Evolutionary conservation across 2,888 invertebrate genomes (phyloP), one percentile per base, ranked within the genome.

Genomic region (Mesopsocus fuscifrons): DNA sequence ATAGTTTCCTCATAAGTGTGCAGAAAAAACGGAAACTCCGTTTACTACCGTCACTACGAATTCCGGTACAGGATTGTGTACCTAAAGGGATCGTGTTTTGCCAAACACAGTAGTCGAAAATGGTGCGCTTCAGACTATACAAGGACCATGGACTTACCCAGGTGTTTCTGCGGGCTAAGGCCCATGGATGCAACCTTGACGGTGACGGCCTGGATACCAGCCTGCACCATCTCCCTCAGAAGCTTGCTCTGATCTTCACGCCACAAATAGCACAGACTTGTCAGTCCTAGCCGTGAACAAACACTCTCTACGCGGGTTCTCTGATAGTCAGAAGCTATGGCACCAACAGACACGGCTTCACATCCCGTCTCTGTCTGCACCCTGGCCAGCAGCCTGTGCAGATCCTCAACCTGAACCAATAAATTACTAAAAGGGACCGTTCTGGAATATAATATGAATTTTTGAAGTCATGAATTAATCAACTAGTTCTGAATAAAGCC

Each of bases 291-390:
- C 54, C 98, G 74, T 54, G 70, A 71, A 66, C 98, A 98, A 81
- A 97, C 92, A 78, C 91, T 88, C 71, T 95, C 94, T 50, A 95
- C 92, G 56, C 98, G 74, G 56, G 91, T 75, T 64, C 95, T 76
- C 69, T 99, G 98, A 68, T 99, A 99, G 66, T 94, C 91, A 46
- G 97, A 97, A 53, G 95, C 69, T 59, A 99, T 95, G 50, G 98
- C 98, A 51, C 98, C 98, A 50, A 88, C 89, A 47, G 95, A 83
- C 34, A 99, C 94, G 44, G 85, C 98, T 58, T 94, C 88, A 58
- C 89, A 68, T 53, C 73, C 67, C 52, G 81, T 66, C 59, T 74
- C 74, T 56, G 73, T 68, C 71, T 79, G 82, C 42, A 92, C 69
- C 59, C 72, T 71, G 52, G 68, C 62, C 40, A 99, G 68, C 45